Base-by-base conservation (phyloP, 1,140 invertebrate species). In the Drosophila asahinai region DNA sequence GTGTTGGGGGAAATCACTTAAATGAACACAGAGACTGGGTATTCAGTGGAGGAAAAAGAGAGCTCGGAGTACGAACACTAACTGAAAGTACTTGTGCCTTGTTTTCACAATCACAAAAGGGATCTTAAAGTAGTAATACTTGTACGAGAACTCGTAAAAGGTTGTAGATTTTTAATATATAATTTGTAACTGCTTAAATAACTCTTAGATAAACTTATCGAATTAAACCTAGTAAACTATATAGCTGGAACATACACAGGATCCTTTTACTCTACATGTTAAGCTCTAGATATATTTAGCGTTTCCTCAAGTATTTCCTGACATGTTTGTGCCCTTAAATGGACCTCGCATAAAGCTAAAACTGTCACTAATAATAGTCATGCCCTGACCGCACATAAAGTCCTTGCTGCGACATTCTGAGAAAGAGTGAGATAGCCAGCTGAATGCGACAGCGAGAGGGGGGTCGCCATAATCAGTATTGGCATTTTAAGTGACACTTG, bases 341-440 rank as follows among this genome's bases (percentile, higher is more conserved):
- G 67, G 30, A 45, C 66, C 64, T 83, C 81, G 54, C 84, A 87
- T 84, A 87, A 87, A 84, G 73, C 66, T 86, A 90, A 89, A 89
- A 90, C 74, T 89, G 84, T 89, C 84, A 89, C 86, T 86, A 89
- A 89, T 87, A 87, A 87, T 87, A 89, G 84, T 66, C 63, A 30
- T 62, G 63, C 78, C 64, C 84, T 84, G 84, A 68, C 81, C 86
- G 77, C 84, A 89, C 73, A 89, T 87, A 87, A 87, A 87, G 57
- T 72, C 60, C 77, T 65, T 45, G 65, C 70, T 61, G 63, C 60
- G 51, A 72, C 70, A 49, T 36, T 68, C 73, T 72, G 66, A 33
- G 45, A 59, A 52, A 27, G n/a, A 59, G 42, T 14, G 57, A 43
- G 55, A 74, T 58, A 55, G 38, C 66, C 60, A 51, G n/a, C 17